Evolutionary conservation across 2,797 vertebrate genomes (phyloP), one percentile per base, ranked within the genome.

Genomic region (Poliocrania exsul): DNA sequence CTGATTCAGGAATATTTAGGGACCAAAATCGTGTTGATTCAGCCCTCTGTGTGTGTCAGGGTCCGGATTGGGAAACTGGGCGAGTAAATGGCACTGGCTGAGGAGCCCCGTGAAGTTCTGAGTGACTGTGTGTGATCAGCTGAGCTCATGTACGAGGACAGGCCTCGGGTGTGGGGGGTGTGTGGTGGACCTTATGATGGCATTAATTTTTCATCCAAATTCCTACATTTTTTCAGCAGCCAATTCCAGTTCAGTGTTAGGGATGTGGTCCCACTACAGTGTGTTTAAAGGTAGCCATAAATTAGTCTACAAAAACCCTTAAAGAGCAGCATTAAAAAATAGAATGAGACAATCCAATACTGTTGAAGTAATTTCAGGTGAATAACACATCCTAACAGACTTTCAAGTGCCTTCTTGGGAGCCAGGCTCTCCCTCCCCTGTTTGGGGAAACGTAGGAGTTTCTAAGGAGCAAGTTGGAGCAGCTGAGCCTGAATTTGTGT

Each of bases 391-490:
- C 44, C 31, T 79, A 71, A 58, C 65, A 88, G 75, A 79, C 49
- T 54, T 86, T 91, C 78, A 62, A 44, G 77, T 70, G 88, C 24
- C 75, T 11, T 0, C 21, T 75, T 54, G 73, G 78, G 61, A 93
- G 84, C 49, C 79, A 70, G 51, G 60, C 46, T 92, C 40, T 80
- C 53, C 1, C 0, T 90, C 65, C 49, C 42, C 50, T n/a, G 3
- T 69, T 60, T 28, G 47, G 64, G 54, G 73, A 77, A 86, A 91
- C 0, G 10, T 35, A 53, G 69, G 90, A 93, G 86, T 83, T 95
- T 81, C 90, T 90, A 88, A 83, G 54, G 24, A 81, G 73, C 80
- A 88, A 95, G 90, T 86, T 28, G 37, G 88, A 90, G 95, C 93
- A 93, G 92, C 93, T 69, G 53, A 80, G 80, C 42, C 90, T 87